phyloP scores from a whole-genome alignment of 2,888 invertebrate species.

The Arge pagana region DNA sequence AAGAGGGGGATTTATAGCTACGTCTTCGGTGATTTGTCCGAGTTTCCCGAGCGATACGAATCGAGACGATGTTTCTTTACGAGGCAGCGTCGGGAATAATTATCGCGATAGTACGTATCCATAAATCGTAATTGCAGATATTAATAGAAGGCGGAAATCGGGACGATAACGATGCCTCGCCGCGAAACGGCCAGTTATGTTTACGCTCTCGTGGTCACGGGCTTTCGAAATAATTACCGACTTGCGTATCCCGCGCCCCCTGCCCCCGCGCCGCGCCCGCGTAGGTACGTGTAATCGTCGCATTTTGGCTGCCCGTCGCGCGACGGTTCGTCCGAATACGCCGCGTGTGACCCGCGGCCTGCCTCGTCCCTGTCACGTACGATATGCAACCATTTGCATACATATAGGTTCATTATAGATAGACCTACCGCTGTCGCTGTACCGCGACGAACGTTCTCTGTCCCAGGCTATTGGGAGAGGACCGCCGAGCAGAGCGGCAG shows the following conservation, averaged over 20 bases:
- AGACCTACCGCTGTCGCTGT: constrained; percentile 41
- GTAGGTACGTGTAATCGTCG: constrained; percentile 45
- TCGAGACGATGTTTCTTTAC: no score
- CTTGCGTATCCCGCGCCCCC: constrained; percentile 17
- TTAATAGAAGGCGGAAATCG: no score
- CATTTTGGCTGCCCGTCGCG: constrained; percentile 32
- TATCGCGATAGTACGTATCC: no score
- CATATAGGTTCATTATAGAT: constrained; percentile 59
- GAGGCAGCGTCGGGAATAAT: no score
- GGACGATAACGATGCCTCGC: no score
- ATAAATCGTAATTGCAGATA: no score
- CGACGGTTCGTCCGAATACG: no score
- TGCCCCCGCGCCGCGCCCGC: constrained; percentile 20
- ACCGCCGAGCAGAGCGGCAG: neutral
- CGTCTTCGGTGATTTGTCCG: no score
- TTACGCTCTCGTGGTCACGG: constrained; percentile 27
- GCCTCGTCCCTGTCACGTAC: constrained; percentile 34
- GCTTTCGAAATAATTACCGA: constrained; percentile 8
- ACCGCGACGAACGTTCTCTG: constrained; percentile 28
- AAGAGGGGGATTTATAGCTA: no score
- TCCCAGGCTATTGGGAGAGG: constrained; percentile 48
- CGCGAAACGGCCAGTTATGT: no score
- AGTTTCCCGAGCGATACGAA: no score
- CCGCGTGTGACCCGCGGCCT: constrained; percentile 3
- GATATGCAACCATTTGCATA: constrained; percentile 59